A percentile compares a stretch with the other conserved stretches of the same genome.
phyloP scores from a whole-genome alignment of 2,797 vertebrate species.

The Apodemus agrarius region DNA sequence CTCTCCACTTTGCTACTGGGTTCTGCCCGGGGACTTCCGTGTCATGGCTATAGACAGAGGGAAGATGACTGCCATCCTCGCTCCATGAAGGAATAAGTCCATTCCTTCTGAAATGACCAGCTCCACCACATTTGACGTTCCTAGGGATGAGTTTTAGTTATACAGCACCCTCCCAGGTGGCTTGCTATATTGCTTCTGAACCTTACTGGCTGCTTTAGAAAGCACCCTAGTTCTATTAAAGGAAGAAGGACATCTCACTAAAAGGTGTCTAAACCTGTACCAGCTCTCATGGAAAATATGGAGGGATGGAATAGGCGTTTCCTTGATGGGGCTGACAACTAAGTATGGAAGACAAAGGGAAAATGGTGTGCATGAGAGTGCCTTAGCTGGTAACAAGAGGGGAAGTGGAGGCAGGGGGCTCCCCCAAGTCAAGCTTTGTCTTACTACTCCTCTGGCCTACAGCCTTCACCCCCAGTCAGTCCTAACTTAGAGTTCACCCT shows the following conservation, averaged over 20 bases:
- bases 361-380: background rate
- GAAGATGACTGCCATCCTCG: background rate
- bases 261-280: background rate
- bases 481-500: background rate
- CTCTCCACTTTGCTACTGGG: background rate
- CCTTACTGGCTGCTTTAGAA: background rate
- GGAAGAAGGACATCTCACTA: background rate
- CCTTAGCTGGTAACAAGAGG: background rate
- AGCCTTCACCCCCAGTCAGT: fast-evolving
- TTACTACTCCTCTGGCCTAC: background rate
- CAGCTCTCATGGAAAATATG: background rate
- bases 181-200: background rate
- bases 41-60: background rate
- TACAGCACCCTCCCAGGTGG: fast-evolving
- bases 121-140: background rate
- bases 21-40: background rate
- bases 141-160: background rate
- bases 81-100: background rate
- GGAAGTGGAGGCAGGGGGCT: background rate
- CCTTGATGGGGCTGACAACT: background rate
- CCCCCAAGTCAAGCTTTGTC: background rate
- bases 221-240: background rate
- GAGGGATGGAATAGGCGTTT: background rate
- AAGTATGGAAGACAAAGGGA: background rate
- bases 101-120: background rate